Evolutionary conservation across 1,140 invertebrate genomes (phyloP), one percentile per base, ranked within the genome.

Genomic region (Zophobas morio): DNA sequence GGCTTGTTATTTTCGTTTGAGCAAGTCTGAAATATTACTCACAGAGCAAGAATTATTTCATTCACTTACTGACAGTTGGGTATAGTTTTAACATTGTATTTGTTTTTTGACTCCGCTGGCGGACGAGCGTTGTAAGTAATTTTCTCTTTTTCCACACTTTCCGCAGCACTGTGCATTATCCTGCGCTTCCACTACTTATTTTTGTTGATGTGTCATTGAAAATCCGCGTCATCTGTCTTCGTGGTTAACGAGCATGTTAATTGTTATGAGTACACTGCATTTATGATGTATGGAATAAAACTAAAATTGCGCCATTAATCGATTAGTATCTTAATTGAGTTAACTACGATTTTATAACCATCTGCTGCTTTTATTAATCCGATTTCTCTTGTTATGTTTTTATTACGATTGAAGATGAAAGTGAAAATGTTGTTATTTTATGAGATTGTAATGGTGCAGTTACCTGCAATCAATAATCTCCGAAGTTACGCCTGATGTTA

Each of bases 151-250:
- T 51, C n/a, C 49, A 51, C 49, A 51, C 20, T 20, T 20, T 6
- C 4, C 49, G 20, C 4, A 4, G n/a, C 49, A 51, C n/a, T 20
- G 4, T 2, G 6, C n/a, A 51, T 20, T 6, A 2, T 51, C 6
- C 49, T 51, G 49, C 49, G 35, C 35, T 72, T 72, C 47, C 40
- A 72, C 47, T 20, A 72, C 32, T 74, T 75, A 75, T 75, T 60
- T 57, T 32, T 46, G 53, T 57, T 63, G 56, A 63, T 60, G 53
- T 75, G 53, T 63, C 47, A 70, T 60, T 1, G 20, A 2, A 49
- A 70, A 76, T 63, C 33, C 51, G 40, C 57, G 57, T 63, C 47
- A 54, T 66, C 42, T 34, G 33, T 1, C 40, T 63, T 8, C 33
- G 42, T 57, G 42, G n/a, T 35, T 74, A 42, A 42, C 2, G 39